phyloP scores from a whole-genome alignment of 2,888 invertebrate species.

The Diaperis boleti region DNA sequence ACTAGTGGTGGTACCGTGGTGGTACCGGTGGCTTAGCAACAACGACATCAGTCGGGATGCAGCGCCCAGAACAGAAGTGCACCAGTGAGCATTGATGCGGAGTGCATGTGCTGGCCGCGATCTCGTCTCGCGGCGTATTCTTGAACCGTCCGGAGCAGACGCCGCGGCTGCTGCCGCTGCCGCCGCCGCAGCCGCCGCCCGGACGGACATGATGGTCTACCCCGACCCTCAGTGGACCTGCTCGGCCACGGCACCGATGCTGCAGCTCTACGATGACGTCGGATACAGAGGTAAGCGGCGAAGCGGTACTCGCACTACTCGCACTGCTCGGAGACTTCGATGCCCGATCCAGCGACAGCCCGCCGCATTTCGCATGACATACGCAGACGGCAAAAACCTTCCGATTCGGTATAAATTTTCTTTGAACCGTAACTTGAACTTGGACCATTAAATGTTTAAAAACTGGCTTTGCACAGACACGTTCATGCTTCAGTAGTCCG shows the following conservation, averaged over 20 bases:
- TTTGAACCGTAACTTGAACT: slow-evolving; percentile 55
- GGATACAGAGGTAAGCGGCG: slow-evolving; percentile 73
- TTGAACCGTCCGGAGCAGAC: slow-evolving; percentile 58
- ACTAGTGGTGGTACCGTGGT: too few species aligned
- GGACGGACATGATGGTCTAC: slow-evolving; percentile 70
- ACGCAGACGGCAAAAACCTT: slow-evolving; percentile 62
- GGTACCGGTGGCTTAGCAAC: slow-evolving; percentile 56
- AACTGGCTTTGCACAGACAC: slow-evolving; percentile 62
- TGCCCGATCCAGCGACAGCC: slow-evolving; percentile 40
- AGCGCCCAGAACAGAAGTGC: slow-evolving; percentile 48
- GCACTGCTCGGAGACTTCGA: slow-evolving; percentile 45
- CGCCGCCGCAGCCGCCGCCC: slow-evolving; percentile 55
- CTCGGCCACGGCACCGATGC: slow-evolving; percentile 70
- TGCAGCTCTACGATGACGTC: slow-evolving; percentile 76
- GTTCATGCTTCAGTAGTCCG: slow-evolving; percentile 41
- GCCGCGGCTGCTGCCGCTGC: slow-evolving; percentile 53
- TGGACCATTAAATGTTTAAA: slow-evolving; percentile 63
- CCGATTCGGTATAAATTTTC: slow-evolving; percentile 56
- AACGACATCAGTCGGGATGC: slow-evolving; percentile 50
- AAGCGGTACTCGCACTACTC: neutral
- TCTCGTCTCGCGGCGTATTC: slow-evolving; percentile 62
- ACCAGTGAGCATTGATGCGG: slow-evolving; percentile 61
- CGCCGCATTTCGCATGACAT: slow-evolving; percentile 56
- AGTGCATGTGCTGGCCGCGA: slow-evolving; percentile 64
- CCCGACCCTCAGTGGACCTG: slow-evolving; percentile 73